Evolutionary conservation across 2,797 vertebrate species (phyloP).

Genomic region (Urocyon cinereoargenteus): DNA sequence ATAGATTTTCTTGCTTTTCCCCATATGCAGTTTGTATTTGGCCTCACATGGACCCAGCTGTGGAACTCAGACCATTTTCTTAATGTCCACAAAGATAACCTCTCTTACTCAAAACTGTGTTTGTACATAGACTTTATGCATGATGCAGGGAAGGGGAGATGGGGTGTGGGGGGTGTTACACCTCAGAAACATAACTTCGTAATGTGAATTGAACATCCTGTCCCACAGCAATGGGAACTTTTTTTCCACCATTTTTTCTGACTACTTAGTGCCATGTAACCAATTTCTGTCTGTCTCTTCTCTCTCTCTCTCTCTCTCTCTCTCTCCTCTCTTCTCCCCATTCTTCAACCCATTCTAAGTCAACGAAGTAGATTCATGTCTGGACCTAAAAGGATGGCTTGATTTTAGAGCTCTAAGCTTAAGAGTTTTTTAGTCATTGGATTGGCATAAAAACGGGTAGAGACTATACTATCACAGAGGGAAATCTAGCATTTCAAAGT

Average conservation of each 20-base stretch:
- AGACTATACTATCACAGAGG: neutral
- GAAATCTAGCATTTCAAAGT: constrained; percentile 8
- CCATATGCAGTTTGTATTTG: neutral
- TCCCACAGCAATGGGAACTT: neutral
- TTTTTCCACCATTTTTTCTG: neutral
- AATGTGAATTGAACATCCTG: neutral
- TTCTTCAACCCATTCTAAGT: neutral
- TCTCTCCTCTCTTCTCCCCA: neutral
- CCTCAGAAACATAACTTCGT: neutral
- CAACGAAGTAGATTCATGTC: neutral
- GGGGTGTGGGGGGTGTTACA: neutral
- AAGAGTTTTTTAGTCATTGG: neutral
- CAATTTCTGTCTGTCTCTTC: neutral
- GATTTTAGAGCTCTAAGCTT: neutral
- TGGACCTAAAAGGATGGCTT: neutral
- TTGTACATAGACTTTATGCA: neutral
- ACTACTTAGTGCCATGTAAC: neutral
- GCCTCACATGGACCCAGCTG: constrained; percentile 39
- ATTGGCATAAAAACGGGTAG: neutral
- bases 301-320: neutral
- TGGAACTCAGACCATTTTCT: neutral
- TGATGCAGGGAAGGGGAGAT: neutral
- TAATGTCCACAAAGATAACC: neutral
- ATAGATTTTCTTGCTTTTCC: constrained; percentile 29
- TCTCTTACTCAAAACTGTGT: neutral